phyloP scores from a whole-genome alignment of 2,797 vertebrate genomes.

The Intellagama lesueurii region DNA sequence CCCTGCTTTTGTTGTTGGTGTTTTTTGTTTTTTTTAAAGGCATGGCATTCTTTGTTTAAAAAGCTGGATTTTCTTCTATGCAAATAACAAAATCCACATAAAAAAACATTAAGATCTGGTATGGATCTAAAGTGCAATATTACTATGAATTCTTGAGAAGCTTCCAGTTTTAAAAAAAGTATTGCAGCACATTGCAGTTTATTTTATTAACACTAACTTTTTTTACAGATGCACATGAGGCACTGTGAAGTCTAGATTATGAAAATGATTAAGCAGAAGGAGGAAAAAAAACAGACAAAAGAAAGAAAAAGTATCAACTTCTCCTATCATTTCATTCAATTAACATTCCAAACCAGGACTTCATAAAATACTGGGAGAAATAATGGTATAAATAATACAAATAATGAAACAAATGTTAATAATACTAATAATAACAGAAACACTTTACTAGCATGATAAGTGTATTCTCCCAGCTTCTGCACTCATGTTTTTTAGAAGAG shows the following conservation, averaged over 20 bases:
- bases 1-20: not conserved
- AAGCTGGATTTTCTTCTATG: not conserved
- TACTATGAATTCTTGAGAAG: not conserved
- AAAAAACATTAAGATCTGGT: not conserved
- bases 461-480: not conserved
- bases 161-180: not conserved
- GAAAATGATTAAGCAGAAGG: not conserved
- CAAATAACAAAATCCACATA: not conserved
- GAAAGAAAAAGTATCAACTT: not conserved
- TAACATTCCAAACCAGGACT: not conserved
- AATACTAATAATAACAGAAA: not conserved
- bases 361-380: not conserved
- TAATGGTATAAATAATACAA: not conserved
- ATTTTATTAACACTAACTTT: not conserved
- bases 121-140: not conserved
- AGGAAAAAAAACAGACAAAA: not conserved
- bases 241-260: not conserved
- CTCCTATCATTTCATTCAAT: not conserved
- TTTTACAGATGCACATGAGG: not conserved
- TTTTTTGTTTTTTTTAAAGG: too few relatives aligned
- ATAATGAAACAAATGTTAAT: not conserved
- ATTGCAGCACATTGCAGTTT: slow-evolving; percentile 4
- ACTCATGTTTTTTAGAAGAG: not conserved
- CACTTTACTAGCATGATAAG: not conserved
- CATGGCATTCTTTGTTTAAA: not conserved